phyloP scores from a whole-genome alignment of 2,888 invertebrate genomes.

The Phlogophora meticulosa region DNA sequence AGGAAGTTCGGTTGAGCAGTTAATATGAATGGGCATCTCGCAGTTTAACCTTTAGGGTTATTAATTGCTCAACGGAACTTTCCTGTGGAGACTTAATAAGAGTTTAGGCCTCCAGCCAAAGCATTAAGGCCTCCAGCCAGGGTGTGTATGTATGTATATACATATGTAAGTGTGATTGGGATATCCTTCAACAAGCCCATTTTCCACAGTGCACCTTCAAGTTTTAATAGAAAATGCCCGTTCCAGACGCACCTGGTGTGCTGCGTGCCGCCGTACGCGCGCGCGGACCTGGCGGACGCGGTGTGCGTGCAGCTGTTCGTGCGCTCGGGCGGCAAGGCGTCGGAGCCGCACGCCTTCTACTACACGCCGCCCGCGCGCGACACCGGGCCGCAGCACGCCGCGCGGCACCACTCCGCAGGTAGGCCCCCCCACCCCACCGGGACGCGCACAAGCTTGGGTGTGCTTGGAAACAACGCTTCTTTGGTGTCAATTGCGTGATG shows the following conservation, averaged over 20 bases:
- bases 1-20: no score
- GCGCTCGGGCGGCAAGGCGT: slow-evolving; percentile 96
- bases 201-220: no score
- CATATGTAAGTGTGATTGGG: no score
- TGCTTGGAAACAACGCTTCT: slow-evolving; percentile 31
- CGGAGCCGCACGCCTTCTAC: slow-evolving; percentile 96
- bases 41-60: no score
- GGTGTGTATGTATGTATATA: no score
- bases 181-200: no score
- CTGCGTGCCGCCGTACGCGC: slow-evolving; percentile 95
- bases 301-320: slow-evolving; percentile 96
- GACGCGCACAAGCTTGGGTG: slow-evolving; percentile 74
- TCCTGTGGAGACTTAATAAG: no score
- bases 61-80: no score
- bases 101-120: no score
- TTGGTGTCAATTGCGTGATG: slow-evolving; percentile 40
- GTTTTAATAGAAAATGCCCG: no score
- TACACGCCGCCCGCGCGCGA: slow-evolving; percentile 92
- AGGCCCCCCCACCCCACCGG: slow-evolving; percentile 66
- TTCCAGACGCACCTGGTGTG: slow-evolving; percentile 96
- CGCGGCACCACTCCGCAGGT: slow-evolving; percentile 73
- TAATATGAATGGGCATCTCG: not conserved
- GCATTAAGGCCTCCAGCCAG: no score
- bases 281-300: slow-evolving; percentile 93
- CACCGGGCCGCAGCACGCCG: slow-evolving; percentile 78